phyloP scores from a whole-genome alignment of 2,888 invertebrate species.

The Drosophila leonis region DNA sequence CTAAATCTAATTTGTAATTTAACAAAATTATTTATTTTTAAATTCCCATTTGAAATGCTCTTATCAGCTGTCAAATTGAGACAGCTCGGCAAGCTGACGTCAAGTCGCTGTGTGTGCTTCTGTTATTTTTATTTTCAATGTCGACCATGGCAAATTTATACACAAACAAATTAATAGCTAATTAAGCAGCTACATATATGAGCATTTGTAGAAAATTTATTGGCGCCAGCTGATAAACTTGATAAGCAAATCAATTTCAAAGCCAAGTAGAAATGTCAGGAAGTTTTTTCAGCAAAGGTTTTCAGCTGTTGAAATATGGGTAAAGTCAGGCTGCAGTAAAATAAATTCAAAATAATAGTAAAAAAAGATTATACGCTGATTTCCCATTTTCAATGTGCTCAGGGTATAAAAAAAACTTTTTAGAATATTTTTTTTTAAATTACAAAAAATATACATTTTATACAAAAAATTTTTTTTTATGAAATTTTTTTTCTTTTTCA shows the following conservation, averaged over 20 bases:
- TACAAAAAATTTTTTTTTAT: too few species aligned
- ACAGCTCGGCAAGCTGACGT: slow-evolving; percentile 43
- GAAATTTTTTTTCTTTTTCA: too few species aligned
- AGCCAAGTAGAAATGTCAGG: slow-evolving; percentile 2
- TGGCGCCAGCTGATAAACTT: slow-evolving; percentile 23
- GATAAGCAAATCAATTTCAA: slow-evolving; percentile 19
- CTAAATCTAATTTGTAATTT: slow-evolving; percentile 23
- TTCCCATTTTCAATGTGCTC: too few species aligned
- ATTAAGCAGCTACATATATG: slow-evolving; percentile 14
- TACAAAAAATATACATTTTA: too few species aligned
- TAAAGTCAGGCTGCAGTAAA: neutral
- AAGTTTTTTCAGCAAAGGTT: slow-evolving; percentile 6
- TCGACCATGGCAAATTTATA: slow-evolving; percentile 42
- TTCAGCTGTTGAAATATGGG: neutral
- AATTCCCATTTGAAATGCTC: neutral
- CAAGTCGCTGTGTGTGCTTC: slow-evolving; percentile 11
- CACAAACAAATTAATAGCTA: slow-evolving; percentile 34
- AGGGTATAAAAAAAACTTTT: too few species aligned
- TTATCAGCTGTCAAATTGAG: slow-evolving; percentile 47
- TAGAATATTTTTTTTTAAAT: too few species aligned
- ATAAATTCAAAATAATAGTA: neutral
- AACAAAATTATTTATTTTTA: neutral
- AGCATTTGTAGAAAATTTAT: neutral
- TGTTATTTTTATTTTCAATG: slow-evolving; percentile 28
- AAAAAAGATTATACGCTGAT: too few species aligned